Conservation (phyloP, 64 coral and sea anemone genomes). For the Astreopora myriophthalma region DNA sequence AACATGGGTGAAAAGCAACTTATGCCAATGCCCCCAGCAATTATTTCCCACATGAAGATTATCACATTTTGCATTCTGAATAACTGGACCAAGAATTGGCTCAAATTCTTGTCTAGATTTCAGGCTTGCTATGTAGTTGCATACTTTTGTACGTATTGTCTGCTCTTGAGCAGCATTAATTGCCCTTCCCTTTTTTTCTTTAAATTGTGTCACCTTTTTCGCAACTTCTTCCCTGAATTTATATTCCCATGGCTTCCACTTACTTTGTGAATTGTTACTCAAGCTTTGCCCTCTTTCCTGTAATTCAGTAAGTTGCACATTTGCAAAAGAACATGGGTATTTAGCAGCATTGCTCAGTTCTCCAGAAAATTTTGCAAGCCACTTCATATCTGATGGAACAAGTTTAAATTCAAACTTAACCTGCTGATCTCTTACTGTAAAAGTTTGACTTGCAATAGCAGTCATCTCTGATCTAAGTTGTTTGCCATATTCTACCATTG, state of each 20-base stretch:
- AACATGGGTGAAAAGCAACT: conserved; percentile 61
- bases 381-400: conserved; percentile 71
- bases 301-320: conserved; percentile 33
- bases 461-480: conserved; percentile 4
- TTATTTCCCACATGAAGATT: conserved; percentile 67
- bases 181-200: conserved; percentile 51
- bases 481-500: conserved; percentile 74
- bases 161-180: conserved; percentile 67
- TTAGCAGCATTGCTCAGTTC: conserved; percentile 67
- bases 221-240: conserved; percentile 35
- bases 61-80: conserved; percentile 66
- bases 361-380: conserved; percentile 30
- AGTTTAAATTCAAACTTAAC: conserved; percentile 76
- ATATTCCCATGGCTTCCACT: conserved; percentile 54
- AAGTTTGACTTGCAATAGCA: conserved; percentile 22
- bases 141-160: conserved; percentile 43
- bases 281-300: conserved; percentile 31
- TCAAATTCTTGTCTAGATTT: conserved; percentile 78
- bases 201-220: conserved; percentile 64
- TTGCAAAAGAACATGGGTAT: conserved; percentile 69
- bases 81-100: conserved; percentile 61
- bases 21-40: conserved; percentile 62
- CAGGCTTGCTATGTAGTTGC: conserved; percentile 60
- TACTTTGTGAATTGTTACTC: conserved; percentile 30
- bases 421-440: conserved; percentile 1